Conservation (phyloP, 2,888 invertebrate genomes). For the Drosophila putrida region DNA sequence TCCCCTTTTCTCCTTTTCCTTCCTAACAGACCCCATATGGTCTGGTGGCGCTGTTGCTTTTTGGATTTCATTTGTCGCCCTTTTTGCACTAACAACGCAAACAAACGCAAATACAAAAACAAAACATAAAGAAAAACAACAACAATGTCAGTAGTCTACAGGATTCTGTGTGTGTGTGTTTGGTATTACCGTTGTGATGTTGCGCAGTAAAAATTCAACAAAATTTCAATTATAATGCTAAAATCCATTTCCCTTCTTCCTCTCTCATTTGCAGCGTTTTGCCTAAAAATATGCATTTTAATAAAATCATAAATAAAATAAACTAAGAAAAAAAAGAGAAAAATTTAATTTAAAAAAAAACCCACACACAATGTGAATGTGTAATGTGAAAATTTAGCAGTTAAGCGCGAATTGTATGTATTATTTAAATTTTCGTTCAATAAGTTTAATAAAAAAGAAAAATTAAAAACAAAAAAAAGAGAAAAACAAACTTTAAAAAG, state of each 20-base stretch:
- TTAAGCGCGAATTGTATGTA: slow-evolving; percentile 76
- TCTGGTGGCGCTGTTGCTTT: slow-evolving; percentile 73
- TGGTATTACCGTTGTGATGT: slow-evolving; percentile 60
- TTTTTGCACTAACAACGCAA: slow-evolving; percentile 62
- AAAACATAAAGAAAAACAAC: slow-evolving; percentile 22
- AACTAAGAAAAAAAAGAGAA: slow-evolving; percentile 18
- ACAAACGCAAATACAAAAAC: slow-evolving; percentile 20
- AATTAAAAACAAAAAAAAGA: slow-evolving; percentile 16
- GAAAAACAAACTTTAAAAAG: slow-evolving; percentile 15
- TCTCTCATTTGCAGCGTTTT: slow-evolving; percentile 58
- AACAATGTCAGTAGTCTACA: slow-evolving; percentile 15
- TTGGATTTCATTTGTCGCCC: slow-evolving; percentile 67
- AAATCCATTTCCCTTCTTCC: slow-evolving; percentile 28
- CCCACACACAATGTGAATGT: slow-evolving; percentile 68
- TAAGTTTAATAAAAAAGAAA: slow-evolving; percentile 48
- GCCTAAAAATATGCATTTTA: slow-evolving; percentile 63
- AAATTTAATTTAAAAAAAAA: slow-evolving; percentile 22
- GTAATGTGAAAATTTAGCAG: slow-evolving; percentile 72
- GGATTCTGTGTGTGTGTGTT: slow-evolving; percentile 41
- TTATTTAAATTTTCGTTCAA: slow-evolving; percentile 74
- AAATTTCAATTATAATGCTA: slow-evolving; percentile 26
- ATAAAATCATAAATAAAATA: slow-evolving; percentile 26
- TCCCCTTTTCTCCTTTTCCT: neutral
- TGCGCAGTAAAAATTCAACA: slow-evolving; percentile 30
- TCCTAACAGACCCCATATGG: slow-evolving; percentile 10